Evolutionary conservation across 1,140 invertebrate species (phyloP).

Genomic region (Holotrichia oblita): DNA sequence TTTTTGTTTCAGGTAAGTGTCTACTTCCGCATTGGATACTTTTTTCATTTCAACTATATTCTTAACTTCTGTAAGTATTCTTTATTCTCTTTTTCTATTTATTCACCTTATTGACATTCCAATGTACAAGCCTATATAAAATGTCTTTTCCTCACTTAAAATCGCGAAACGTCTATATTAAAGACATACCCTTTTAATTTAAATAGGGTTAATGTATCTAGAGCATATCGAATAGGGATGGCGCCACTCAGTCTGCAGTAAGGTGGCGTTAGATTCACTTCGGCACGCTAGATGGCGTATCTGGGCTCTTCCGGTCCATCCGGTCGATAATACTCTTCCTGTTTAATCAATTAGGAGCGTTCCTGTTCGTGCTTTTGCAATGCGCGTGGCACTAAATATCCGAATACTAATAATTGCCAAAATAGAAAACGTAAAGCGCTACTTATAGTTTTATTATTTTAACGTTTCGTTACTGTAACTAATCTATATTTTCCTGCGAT

Average conservation of each 20-base stretch:
- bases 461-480: too few species aligned
- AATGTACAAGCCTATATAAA: too few species aligned
- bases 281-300: constrained; percentile 46
- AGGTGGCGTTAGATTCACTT: neutral
- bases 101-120: too few species aligned
- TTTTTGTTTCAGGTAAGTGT: constrained; percentile 41
- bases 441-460: too few species aligned
- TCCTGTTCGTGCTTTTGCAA: neutral
- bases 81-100: neutral
- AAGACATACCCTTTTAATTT: neutral
- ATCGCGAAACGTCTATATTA: neutral
- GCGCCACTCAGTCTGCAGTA: constrained; percentile 42
- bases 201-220: neutral
- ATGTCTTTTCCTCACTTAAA: too few species aligned
- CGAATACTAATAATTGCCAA: too few species aligned
- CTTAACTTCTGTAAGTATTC: constrained; percentile 16
- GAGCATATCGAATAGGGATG: constrained; percentile 11
- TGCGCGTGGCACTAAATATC: too few species aligned
- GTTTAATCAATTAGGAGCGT: constrained; percentile 47
- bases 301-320: constrained; percentile 40
- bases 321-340: constrained; percentile 47
- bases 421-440: too few species aligned
- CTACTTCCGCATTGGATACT: neutral
- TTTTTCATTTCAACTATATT: constrained; percentile 6
- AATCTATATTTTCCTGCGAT: too few species aligned